Base-by-base conservation (phyloP, 2,113 vertebrate species). In the Dryoscopus gambensis region DNA sequence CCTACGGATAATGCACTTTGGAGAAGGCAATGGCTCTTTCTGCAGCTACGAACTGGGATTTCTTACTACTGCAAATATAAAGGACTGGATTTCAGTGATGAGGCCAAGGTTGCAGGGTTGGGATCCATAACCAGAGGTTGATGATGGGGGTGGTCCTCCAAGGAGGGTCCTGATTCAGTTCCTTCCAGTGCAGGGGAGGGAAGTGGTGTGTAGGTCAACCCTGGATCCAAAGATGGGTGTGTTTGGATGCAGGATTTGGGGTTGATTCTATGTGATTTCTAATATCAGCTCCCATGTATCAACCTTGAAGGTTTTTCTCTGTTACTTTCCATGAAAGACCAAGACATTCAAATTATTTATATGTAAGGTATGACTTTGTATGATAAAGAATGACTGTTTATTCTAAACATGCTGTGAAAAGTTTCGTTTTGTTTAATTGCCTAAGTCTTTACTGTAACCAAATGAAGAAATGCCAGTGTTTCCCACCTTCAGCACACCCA, bases 281-380 rank as follows among this genome's bases (percentile, higher is more conserved):
- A 57, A 80, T 90, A 46, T 73, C 95, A 92, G 37, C 84, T 95
- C 92, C 90, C 90, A 80, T 71, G 47, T 97, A 96, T 94, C 93
- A 94, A 96, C 91, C 96, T 97, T 97, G 95, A 92, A 98, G 97
- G 96, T 97, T 97, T 95, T 98, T 98, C 73, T 90, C 75, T 79
- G 96, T 97, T 98, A 98, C 98, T 99, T 99, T 99, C 98, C 96
- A 25, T 98, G 99, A 98, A 99, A 99, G 98, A 98, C 69, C 35
- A 0, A 97, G 84, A 83, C 89, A 87, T 90, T 95, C 75, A 73
- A 94, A 84, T 92, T 87, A 97, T 97, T 94, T 97, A 93, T 96
- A 63, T 92, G 37, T 81, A 44, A 83, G 69, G 35, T 30, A 1
- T 96, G 76, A 86, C 49, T 87, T 77, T 84, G 12, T 92, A 59